A percentile compares a stretch with the other conserved stretches of the same genome.
phyloP scores from a whole-genome alignment of 2,797 vertebrate genomes.

The Sebastes vulpes region DNA sequence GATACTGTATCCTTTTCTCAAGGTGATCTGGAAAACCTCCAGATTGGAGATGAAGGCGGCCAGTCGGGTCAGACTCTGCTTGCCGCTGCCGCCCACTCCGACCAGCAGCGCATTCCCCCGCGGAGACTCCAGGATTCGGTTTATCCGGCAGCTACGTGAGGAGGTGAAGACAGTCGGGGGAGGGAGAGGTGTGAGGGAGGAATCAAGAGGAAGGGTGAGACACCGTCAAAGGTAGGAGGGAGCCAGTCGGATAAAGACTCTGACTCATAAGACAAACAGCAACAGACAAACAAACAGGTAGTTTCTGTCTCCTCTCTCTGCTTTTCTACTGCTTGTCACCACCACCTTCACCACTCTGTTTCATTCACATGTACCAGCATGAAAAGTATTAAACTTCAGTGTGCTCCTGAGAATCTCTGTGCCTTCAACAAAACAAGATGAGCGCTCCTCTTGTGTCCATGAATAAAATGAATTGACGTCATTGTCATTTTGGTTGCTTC shows the following conservation, averaged over 20 bases:
- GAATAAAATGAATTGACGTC: background rate
- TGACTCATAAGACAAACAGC: constrained; percentile 57
- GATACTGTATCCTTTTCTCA: constrained; percentile 92
- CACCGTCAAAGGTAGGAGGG: constrained; percentile 20
- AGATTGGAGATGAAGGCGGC: constrained; percentile 95
- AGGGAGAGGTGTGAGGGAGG: constrained; percentile 34
- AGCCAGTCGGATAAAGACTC: constrained; percentile 24
- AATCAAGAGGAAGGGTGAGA: constrained; percentile 34
- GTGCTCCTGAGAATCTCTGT: background rate
- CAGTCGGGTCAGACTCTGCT: constrained; percentile 95
- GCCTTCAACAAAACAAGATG: background rate
- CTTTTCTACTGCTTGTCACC: background rate
- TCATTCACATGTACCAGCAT: constrained; percentile 6
- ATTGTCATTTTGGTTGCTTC: background rate
- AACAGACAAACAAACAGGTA: constrained; percentile 22
- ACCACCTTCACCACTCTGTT: background rate
- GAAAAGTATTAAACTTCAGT: background rate
- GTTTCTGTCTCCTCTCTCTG: background rate
- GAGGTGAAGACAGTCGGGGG: constrained; percentile 57
- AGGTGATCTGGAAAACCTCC: constrained; percentile 95
- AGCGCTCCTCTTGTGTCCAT: background rate
- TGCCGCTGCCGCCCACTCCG: constrained; percentile 95
- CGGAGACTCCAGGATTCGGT: constrained; percentile 93
- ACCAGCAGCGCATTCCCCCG: constrained; percentile 93
- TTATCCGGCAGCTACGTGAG: constrained; percentile 91